phyloP scores from a whole-genome alignment of 2,113 vertebrate species.

The Chauna torquata region DNA sequence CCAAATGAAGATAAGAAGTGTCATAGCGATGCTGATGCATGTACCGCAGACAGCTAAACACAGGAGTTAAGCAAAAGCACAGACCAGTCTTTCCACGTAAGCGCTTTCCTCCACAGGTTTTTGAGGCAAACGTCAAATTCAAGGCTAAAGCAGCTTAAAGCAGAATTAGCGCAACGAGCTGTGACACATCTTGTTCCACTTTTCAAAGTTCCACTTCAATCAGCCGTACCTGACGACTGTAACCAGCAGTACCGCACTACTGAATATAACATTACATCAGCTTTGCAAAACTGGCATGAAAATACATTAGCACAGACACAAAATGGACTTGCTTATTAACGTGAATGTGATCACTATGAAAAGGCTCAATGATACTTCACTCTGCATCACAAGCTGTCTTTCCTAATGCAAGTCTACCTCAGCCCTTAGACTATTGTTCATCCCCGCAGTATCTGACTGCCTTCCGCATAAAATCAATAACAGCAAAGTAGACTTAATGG shows the following conservation, averaged over 20 bases:
- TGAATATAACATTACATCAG: not conserved
- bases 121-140: not conserved
- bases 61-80: not conserved
- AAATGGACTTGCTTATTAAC: not conserved
- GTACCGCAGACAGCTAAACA: not conserved
- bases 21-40: not conserved
- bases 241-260: not conserved
- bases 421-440: not conserved
- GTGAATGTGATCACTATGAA: not conserved
- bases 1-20: not conserved
- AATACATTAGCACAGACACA: not conserved
- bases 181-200: not conserved
- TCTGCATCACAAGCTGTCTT: not conserved
- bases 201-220: not conserved
- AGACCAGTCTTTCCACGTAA: not conserved
- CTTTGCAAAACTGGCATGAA: not conserved
- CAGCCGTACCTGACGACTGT: not conserved
- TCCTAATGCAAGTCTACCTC: not conserved
- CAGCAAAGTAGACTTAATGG: constrained; percentile 38
- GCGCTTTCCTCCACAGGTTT: not conserved
- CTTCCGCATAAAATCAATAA: not conserved
- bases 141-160: not conserved
- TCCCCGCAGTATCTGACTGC: not conserved
- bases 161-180: not conserved
- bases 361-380: not conserved